These are phyloP conservation scores for Drosophila setosimentum DNA, from an alignment of 2,888 invertebrate genomes.

Conservation along the genomic window DNA sequence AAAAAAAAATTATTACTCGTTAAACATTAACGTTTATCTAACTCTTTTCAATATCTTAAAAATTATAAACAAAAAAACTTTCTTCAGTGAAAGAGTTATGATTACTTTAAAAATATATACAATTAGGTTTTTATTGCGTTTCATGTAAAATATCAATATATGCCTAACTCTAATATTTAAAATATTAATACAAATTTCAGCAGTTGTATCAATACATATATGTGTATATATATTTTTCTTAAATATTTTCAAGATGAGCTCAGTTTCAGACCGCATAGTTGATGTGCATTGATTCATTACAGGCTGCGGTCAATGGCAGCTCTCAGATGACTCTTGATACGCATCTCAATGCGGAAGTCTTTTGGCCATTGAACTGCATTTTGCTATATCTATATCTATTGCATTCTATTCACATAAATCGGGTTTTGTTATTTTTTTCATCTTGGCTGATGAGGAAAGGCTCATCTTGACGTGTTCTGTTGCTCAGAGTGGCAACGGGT, in stretches of 20 bases:
- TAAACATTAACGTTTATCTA: not conserved
- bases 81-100: no score
- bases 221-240: not conserved
- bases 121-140: no score
- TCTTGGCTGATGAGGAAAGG: slow-evolving; percentile 33
- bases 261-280: slow-evolving; percentile 12
- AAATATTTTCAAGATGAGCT: slow-evolving; percentile 3
- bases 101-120: no score
- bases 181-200: not conserved
- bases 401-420: slow-evolving; percentile 51
- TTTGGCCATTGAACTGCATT: slow-evolving; percentile 71
- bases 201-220: no score
- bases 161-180: no score
- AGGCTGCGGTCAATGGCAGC: slow-evolving; percentile 40
- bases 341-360: slow-evolving; percentile 72
- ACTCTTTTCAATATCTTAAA: not conserved
- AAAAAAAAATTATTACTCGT: no score
- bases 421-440: slow-evolving; percentile 57
- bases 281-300: slow-evolving; percentile 26
- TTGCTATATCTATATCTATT: not conserved
- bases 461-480: slow-evolving; percentile 35
- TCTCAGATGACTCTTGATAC: slow-evolving; percentile 53
- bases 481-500: slow-evolving; percentile 30
- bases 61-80: no score
- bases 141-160: no score